A percentile compares a stretch with the other conserved stretches of the same genome.
These are phyloP conservation scores for Gulo gulo DNA, from an alignment of 2,113 vertebrate genomes.

Conservation along the genomic window DNA sequence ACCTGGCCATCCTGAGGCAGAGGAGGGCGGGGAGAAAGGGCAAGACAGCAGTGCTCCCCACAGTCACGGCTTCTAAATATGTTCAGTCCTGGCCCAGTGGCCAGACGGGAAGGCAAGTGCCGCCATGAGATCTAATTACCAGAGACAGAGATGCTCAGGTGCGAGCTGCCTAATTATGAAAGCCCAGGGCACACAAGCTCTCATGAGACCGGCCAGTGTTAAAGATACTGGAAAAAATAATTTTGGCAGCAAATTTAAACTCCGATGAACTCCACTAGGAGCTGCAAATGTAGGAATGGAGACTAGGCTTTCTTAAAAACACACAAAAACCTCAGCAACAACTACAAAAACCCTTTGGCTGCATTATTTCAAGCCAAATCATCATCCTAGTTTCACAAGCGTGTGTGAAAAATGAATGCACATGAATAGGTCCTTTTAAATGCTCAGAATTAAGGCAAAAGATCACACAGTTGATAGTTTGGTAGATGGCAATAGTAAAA, in stretches of 20 bases:
- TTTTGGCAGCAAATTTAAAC: slow-evolving; percentile 54
- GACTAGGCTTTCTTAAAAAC: neutral
- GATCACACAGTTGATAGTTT: neutral
- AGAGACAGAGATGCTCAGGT: slow-evolving; percentile 41
- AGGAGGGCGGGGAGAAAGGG: neutral
- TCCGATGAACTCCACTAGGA: neutral
- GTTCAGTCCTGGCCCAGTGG: neutral
- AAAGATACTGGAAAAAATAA: slow-evolving; percentile 47
- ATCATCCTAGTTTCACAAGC: neutral
- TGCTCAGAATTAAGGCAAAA: neutral
- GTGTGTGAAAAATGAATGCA: neutral
- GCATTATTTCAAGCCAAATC: slow-evolving; percentile 10
- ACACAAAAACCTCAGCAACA: neutral
- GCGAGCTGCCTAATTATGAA: slow-evolving; percentile 40
- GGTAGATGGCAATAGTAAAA: neutral
- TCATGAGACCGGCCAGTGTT: neutral
- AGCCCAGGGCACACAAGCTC: slow-evolving; percentile 15
- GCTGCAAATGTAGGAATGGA: neutral
- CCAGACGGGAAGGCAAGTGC: neutral
- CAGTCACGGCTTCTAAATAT: neutral
- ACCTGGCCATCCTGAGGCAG: neutral
- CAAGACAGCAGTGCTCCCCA: neutral
- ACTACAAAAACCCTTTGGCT: neutral
- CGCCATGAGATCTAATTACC: neutral
- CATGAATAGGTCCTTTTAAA: neutral